These are phyloP conservation scores for Lasioglossum villosulum DNA, from an alignment of 2,888 invertebrate genomes.

Conservation along the genomic window DNA sequence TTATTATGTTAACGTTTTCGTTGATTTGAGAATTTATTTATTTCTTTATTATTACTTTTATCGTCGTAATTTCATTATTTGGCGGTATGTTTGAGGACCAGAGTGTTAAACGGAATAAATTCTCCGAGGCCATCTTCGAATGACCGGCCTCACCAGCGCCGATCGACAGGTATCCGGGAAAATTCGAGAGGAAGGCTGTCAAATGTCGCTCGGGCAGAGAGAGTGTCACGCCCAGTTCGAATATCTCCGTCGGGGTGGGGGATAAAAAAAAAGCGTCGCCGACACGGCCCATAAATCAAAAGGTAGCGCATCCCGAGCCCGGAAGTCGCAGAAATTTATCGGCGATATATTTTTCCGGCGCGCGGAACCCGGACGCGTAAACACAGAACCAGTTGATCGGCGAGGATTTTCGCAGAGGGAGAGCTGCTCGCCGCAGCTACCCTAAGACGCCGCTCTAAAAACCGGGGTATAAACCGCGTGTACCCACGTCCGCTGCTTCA, in stretches of 20 bases:
- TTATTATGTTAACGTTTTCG: no score
- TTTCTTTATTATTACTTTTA: no score
- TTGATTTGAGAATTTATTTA: no score
- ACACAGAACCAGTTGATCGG: conserved; percentile 43
- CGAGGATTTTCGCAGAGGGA: conserved; percentile 32
- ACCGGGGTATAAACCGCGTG: conserved; percentile 44
- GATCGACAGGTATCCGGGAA: background rate
- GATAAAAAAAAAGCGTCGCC: background rate
- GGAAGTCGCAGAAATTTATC: conserved; percentile 53
- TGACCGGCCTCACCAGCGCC: background rate
- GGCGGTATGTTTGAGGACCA: no score
- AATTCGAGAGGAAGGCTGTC: background rate
- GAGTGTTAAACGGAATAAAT: background rate
- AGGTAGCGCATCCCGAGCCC: conserved; percentile 19
- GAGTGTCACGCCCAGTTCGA: background rate
- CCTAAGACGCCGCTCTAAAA: conserved; percentile 32
- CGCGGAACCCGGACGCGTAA: conserved; percentile 24
- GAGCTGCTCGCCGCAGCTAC: background rate
- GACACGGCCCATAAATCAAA: conserved; percentile 37
- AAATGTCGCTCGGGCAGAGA: background rate
- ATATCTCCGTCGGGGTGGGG: background rate
- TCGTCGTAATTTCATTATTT: no score
- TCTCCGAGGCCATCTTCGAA: background rate
- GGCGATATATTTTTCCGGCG: conserved; percentile 42
- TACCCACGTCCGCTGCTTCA: conserved; percentile 51